Conservation (phyloP, 2,797 vertebrate genomes). For the Molossus molossus region DNA sequence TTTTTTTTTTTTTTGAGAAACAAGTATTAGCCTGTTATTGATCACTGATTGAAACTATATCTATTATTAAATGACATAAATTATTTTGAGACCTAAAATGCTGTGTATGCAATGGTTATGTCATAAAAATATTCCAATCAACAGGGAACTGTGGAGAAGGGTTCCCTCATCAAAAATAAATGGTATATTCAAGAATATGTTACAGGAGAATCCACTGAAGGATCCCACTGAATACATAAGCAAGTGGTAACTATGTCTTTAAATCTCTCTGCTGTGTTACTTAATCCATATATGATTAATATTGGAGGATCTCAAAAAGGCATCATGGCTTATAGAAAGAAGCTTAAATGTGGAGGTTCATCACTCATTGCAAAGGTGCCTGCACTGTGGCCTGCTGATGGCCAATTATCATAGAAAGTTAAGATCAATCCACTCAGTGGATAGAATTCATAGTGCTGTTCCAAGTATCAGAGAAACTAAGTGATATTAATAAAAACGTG, state of each 20-base stretch:
- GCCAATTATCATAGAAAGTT: neutral
- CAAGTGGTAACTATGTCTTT: neutral
- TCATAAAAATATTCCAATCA: neutral
- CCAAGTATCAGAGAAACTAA: neutral
- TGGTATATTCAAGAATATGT: neutral
- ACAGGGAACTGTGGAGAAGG: neutral
- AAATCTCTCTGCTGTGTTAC: neutral
- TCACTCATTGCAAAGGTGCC: neutral
- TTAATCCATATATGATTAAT: neutral
- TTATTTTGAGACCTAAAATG: neutral
- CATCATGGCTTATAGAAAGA: neutral
- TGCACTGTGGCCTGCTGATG: neutral
- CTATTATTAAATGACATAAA: conserved; percentile 58
- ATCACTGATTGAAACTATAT: conserved; percentile 45
- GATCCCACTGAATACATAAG: neutral
- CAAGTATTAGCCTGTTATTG: conserved; percentile 48
- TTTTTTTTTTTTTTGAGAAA: conserved; percentile 30
- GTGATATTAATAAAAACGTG: neutral
- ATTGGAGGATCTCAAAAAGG: neutral
- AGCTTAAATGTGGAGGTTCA: neutral
- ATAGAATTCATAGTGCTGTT: neutral
- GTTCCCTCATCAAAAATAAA: neutral
- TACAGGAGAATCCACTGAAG: neutral
- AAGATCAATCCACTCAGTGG: neutral
- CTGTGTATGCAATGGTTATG: neutral